These are phyloP conservation scores for Dryomyza anilis DNA, from an alignment of 2,888 invertebrate species.

Conservation along the genomic window DNA sequence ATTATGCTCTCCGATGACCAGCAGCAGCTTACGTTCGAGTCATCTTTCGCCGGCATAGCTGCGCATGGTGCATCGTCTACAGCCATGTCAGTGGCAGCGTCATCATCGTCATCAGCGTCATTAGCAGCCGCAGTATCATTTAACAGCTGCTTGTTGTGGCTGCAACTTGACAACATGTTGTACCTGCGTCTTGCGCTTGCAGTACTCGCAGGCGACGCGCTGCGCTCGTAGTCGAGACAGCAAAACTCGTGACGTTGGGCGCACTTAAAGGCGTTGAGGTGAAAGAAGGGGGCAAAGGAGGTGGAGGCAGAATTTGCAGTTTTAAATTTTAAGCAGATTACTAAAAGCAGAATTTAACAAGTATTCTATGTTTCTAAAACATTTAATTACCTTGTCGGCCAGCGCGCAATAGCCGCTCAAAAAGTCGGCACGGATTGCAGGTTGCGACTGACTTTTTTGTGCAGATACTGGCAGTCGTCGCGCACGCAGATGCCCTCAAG, in stretches of 20 bases:
- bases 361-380: too few species aligned
- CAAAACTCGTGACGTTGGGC: conserved; percentile 71
- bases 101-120: too few species aligned
- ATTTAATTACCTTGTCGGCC: conserved; percentile 68
- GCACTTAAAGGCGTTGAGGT: too few species aligned
- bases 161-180: too few species aligned
- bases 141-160: too few species aligned
- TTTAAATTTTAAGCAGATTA: neutral
- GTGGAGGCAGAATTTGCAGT: neutral
- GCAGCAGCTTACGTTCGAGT: too few species aligned
- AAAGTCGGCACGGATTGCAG: conserved; percentile 82
- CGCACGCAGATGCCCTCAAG: conserved; percentile 79
- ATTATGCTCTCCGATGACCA: too few species aligned
- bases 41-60: too few species aligned
- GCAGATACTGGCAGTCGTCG: conserved; percentile 83
- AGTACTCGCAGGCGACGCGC: conserved; percentile 64
- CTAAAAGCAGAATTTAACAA: neutral
- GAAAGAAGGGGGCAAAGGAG: neutral
- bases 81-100: too few species aligned
- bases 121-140: too few species aligned
- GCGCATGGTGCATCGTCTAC: too few species aligned
- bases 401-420: conserved; percentile 80
- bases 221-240: conserved; percentile 71
- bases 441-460: conserved; percentile 82
- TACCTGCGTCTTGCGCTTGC: conserved; percentile 37